Conservation (phyloP, 2,888 invertebrate genomes). For the Aproaerema taeniolella region DNA sequence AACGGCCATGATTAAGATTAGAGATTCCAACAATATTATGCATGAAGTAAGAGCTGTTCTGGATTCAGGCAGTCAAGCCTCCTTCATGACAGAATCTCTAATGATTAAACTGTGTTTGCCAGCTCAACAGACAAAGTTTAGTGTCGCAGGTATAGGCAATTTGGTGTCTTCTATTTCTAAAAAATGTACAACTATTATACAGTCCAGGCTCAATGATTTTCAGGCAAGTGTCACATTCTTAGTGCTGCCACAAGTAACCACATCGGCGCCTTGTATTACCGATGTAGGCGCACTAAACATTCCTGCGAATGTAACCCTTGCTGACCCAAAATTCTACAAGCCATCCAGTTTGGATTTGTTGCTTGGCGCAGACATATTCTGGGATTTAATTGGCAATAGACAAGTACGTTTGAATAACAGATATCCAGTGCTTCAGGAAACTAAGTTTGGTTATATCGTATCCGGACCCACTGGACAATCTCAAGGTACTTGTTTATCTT, state of each 20-base stretch:
- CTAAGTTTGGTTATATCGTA: slow-evolving; percentile 15
- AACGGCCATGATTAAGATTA: neutral
- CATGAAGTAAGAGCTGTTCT: slow-evolving; percentile 1
- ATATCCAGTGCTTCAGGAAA: slow-evolving; percentile 7
- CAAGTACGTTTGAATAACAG: neutral
- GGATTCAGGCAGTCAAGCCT: neutral
- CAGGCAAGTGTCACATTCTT: neutral
- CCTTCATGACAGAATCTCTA: neutral
- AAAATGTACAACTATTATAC: neutral
- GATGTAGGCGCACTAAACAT: slow-evolving; percentile 3
- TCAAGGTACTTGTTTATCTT: slow-evolving; percentile 1
- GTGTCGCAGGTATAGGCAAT: neutral
- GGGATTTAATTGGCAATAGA: neutral
- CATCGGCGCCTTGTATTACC: neutral
- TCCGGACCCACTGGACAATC: slow-evolving; percentile 4
- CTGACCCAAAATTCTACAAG: slow-evolving; percentile 5
- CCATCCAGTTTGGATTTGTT: slow-evolving; percentile 2
- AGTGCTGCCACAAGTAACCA: neutral
- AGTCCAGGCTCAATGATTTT: neutral
- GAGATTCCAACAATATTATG: neutral
- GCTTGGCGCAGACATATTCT: slow-evolving; percentile 6
- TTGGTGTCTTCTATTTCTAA: neutral
- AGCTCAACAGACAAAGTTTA: neutral
- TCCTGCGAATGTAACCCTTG: neutral
- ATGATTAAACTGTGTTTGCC: neutral